These are phyloP conservation scores for Poliocrania exsul DNA, from an alignment of 2,797 vertebrate species.

Conservation along the genomic window DNA sequence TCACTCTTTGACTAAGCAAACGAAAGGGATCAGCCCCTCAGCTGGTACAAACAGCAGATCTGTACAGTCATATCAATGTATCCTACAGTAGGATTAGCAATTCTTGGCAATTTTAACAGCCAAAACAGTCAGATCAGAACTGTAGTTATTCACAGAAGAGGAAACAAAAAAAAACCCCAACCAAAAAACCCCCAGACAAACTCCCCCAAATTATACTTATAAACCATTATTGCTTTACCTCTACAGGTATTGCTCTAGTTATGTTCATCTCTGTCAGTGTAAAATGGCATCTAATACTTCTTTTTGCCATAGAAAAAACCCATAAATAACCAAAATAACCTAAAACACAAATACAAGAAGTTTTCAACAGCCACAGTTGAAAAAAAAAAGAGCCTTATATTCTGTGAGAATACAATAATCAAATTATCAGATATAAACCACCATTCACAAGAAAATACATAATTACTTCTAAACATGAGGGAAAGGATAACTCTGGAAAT, in stretches of 20 bases:
- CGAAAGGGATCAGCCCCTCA: neutral
- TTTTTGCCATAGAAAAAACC: neutral
- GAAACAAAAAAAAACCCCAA: too few species aligned
- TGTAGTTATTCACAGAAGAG: neutral
- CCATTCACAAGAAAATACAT: neutral
- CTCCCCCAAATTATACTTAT: neutral
- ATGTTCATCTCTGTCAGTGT: neutral
- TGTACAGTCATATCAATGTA: fast-evolving
- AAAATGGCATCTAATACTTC: neutral
- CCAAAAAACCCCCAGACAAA: neutral
- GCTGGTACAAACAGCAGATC: neutral
- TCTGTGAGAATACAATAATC: neutral
- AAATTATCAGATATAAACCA: neutral
- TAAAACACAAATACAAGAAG: neutral
- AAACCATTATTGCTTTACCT: neutral
- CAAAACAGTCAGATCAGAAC: neutral
- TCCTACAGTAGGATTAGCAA: neutral
- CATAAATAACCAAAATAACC: neutral
- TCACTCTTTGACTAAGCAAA: neutral
- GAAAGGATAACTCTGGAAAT: neutral
- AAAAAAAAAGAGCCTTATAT: neutral
- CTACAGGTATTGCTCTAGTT: neutral
- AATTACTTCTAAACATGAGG: neutral
- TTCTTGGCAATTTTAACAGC: neutral
- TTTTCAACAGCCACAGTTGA: neutral